phyloP scores from a whole-genome alignment of 1,140 invertebrate genomes.

The Trichonephila clavata region DNA sequence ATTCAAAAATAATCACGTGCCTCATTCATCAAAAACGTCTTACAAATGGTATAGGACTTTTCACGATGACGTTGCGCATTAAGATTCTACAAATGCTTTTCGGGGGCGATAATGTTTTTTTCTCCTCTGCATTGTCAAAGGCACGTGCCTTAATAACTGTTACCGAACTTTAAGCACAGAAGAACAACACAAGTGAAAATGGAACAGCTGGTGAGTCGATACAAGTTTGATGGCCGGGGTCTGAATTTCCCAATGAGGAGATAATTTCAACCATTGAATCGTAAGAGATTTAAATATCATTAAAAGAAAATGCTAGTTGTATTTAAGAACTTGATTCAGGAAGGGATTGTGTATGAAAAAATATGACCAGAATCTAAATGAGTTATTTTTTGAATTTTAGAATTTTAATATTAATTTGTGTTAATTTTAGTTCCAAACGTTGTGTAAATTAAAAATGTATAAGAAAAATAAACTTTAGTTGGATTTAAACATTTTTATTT shows the following conservation, averaged over 20 bases:
- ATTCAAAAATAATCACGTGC: slow-evolving; percentile 67
- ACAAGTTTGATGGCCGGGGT: background rate
- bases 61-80: slow-evolving; percentile 26
- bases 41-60: background rate
- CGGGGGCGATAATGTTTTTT: slow-evolving; percentile 18
- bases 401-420: background rate
- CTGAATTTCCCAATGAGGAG: background rate
- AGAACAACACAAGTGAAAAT: background rate
- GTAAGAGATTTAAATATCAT: background rate
- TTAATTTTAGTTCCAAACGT: background rate
- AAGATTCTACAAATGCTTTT: slow-evolving; percentile 62
- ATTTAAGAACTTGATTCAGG: too few species aligned
- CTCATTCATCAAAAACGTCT: slow-evolving; percentile 68
- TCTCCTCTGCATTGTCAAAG: background rate
- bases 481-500: too few species aligned
- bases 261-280: background rate
- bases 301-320: too few species aligned
- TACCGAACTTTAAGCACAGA: slow-evolving; percentile 23
- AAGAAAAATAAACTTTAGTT: background rate
- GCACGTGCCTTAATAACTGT: slow-evolving; percentile 9
- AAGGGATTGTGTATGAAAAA: too few species aligned
- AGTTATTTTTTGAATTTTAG: too few species aligned
- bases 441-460: background rate
- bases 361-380: too few species aligned
- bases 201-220: background rate